Conservation (phyloP, 2,113 vertebrate species). For the Barbus barbus region DNA sequence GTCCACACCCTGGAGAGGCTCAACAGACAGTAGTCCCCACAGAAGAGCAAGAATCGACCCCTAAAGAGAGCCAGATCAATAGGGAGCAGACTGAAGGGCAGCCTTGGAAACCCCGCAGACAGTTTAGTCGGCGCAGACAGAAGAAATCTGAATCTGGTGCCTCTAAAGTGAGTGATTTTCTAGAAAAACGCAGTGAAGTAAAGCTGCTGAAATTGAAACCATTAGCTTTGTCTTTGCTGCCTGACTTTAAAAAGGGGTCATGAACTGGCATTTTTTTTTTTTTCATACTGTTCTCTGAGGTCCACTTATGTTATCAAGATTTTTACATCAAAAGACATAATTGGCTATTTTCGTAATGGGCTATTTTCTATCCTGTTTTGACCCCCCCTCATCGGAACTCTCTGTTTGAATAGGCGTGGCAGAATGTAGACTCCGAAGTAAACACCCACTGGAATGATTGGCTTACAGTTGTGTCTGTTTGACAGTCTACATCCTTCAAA, state of each 20-base stretch:
- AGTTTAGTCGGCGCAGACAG: slow-evolving; percentile 79
- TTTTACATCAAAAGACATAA: too few relatives aligned
- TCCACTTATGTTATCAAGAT: too few relatives aligned
- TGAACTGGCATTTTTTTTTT: too few relatives aligned
- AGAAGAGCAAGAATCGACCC: slow-evolving; percentile 54
- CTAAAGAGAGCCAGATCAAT: slow-evolving; percentile 62
- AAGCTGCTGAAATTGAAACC: not conserved
- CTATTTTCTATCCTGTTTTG: too few relatives aligned
- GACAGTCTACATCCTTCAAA: too few relatives aligned
- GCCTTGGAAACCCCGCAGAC: slow-evolving; percentile 77
- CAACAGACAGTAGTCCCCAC: slow-evolving; percentile 45
- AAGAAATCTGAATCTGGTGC: slow-evolving; percentile 76
- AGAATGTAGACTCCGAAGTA: too few relatives aligned
- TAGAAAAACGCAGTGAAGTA: not conserved
- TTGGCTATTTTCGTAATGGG: too few relatives aligned
- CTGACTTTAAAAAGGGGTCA: slow-evolving; percentile 1
- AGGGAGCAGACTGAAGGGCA: slow-evolving; percentile 72
- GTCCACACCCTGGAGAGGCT: slow-evolving; percentile 68
- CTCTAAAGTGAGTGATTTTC: slow-evolving; percentile 73
- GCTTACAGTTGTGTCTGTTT: too few relatives aligned
- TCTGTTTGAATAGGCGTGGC: too few relatives aligned
- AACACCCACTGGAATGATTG: too few relatives aligned
- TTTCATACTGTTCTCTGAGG: too few relatives aligned
- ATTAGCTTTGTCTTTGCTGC: not conserved
- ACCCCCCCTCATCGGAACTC: too few relatives aligned